Conservation (phyloP, 2,113 vertebrate genomes). For the Aphyosemion australe region DNA sequence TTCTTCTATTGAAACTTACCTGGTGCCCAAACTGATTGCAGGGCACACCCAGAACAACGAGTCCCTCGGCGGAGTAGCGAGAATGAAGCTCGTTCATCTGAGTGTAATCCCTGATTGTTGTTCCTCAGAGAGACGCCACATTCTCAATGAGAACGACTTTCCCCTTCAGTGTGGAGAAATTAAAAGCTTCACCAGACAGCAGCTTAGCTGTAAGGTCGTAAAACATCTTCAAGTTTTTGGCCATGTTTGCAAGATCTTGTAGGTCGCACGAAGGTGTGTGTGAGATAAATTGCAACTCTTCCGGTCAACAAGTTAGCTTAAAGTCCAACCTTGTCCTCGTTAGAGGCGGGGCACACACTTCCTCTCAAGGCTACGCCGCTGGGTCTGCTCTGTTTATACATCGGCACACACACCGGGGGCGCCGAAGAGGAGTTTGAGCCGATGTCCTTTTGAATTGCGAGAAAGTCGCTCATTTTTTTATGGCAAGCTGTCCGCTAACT, state of each 20-base stretch:
- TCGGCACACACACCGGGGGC: neutral
- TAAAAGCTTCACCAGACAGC: conserved; percentile 78
- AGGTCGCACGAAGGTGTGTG: too few relatives aligned
- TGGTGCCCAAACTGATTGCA: conserved; percentile 96
- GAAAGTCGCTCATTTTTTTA: too few relatives aligned
- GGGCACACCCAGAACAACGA: conserved; percentile 89
- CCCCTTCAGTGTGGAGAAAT: conserved; percentile 80
- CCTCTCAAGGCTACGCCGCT: neutral
- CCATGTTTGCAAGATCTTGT: conserved; percentile 24
- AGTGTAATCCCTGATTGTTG: conserved; percentile 89
- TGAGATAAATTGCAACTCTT: too few relatives aligned
- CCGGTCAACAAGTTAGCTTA: neutral
- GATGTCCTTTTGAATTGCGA: too few relatives aligned
- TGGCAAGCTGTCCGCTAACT: too few relatives aligned
- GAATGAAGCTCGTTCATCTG: conserved; percentile 91
- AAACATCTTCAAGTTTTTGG: conserved; percentile 55
- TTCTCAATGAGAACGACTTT: conserved; percentile 90
- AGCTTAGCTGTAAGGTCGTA: conserved; percentile 81
- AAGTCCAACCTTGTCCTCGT: conserved; percentile 8
- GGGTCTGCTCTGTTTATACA: neutral
- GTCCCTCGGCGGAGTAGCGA: conserved; percentile 79
- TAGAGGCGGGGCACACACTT: conserved; percentile 4
- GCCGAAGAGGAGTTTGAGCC: too few relatives aligned
- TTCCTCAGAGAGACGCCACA: conserved; percentile 96
- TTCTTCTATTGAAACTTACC: conserved; percentile 68